Percentiles rank a stretch among this genome's conserved stretches.
Evolutionary conservation across 2,113 vertebrate species (phyloP).

Genomic region (Seriola rivoliana): DNA sequence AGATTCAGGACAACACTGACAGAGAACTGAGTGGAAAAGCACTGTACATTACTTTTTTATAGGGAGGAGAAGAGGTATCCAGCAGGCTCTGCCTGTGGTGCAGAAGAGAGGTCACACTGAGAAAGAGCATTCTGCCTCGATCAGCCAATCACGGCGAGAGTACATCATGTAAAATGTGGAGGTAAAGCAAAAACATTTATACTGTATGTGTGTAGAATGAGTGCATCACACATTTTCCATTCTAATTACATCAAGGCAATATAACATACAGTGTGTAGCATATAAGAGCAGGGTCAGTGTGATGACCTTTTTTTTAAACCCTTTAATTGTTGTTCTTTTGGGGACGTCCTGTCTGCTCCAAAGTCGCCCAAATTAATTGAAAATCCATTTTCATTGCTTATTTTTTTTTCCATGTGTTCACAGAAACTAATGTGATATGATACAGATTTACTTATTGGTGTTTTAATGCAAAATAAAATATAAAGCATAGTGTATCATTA

Average conservation of each 20-base stretch:
- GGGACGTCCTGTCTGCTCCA: conserved; percentile 18
- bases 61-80: conserved; percentile 27
- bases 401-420: background rate
- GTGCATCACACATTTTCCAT: conserved; percentile 9
- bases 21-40: conserved; percentile 7
- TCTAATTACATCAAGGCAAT: background rate
- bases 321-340: background rate
- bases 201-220: background rate
- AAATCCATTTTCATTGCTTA: background rate
- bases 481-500: background rate
- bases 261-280: background rate
- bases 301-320: background rate
- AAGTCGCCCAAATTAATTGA: background rate
- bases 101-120: conserved; percentile 18
- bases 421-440: conserved; percentile 1
- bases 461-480: conserved; percentile 2
- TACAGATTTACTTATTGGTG: background rate
- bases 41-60: conserved; percentile 36
- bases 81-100: conserved; percentile 40
- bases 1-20: conserved; percentile 24
- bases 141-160: conserved; percentile 7
- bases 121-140: conserved; percentile 31
- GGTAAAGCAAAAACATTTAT: background rate
- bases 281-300: background rate
- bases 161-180: background rate